phyloP scores from a whole-genome alignment of 2,113 vertebrate genomes.

The Bujurquina vittata region DNA sequence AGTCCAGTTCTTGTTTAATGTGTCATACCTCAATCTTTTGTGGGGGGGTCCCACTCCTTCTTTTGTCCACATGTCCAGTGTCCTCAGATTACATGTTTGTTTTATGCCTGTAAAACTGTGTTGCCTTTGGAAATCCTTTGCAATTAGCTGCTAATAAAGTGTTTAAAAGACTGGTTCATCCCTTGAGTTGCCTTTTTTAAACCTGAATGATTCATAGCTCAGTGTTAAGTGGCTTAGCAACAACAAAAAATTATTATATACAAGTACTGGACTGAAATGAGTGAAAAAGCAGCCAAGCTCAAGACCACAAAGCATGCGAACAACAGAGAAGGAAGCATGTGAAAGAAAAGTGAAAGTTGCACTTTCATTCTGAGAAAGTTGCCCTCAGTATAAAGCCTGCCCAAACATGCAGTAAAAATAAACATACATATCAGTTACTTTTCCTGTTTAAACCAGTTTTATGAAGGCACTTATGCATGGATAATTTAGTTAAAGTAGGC shows the following conservation, averaged over 20 bases:
- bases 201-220: not conserved
- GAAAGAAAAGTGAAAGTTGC: constrained; percentile 3
- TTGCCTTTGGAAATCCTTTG: not conserved
- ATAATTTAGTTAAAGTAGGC: not conserved
- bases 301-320: not conserved
- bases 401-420: constrained; percentile 12
- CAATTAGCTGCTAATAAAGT: not conserved
- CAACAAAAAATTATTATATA: not conserved
- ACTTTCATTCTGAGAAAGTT: not conserved
- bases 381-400: not conserved
- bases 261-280: not conserved
- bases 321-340: not conserved
- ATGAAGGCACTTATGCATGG: not conserved
- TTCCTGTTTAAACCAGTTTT: constrained; percentile 3
- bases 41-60: too few species aligned
- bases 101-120: too few species aligned
- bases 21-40: not conserved
- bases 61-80: too few species aligned
- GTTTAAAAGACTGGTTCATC: not conserved
- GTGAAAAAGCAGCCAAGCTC: not conserved
- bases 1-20: not conserved
- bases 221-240: not conserved
- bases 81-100: too few species aligned
- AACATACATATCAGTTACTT: not conserved
- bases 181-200: not conserved